Conservation (phyloP, 2,113 vertebrate genomes). For the Dicrurus megarhynchus region DNA sequence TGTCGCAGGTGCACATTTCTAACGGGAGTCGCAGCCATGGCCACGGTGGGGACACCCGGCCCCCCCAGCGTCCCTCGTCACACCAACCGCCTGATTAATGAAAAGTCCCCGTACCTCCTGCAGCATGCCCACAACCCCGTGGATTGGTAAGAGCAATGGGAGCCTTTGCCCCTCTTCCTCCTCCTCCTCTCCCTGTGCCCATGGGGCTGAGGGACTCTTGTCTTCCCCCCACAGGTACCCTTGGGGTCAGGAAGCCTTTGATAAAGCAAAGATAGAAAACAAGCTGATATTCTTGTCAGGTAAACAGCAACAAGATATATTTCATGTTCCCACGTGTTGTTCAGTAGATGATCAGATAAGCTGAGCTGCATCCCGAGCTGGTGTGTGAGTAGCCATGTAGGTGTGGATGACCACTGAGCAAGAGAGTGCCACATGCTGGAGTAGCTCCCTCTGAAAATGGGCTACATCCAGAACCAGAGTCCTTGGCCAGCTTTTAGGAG, state of each 20-base stretch:
- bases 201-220: neutral
- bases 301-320: constrained; percentile 9
- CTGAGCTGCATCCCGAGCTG: neutral
- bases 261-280: constrained; percentile 87
- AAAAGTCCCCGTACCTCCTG: constrained; percentile 89
- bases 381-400: neutral
- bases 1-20: constrained; percentile 51
- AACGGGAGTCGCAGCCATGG: constrained; percentile 72
- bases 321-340: accelerated
- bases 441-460: neutral
- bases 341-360: neutral
- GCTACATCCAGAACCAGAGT: neutral
- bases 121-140: constrained; percentile 95
- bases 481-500: neutral
- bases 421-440: accelerated
- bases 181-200: neutral
- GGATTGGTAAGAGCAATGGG: constrained; percentile 82
- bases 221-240: constrained; percentile 78
- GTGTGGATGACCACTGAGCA: neutral
- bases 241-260: constrained; percentile 92
- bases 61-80: neutral
- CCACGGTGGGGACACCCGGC: constrained; percentile 67
- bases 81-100: constrained; percentile 82
- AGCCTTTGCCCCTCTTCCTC: neutral
- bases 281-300: constrained; percentile 94